Conservation (phyloP, 1,140 invertebrate genomes). For the Drosophila truncata region DNA sequence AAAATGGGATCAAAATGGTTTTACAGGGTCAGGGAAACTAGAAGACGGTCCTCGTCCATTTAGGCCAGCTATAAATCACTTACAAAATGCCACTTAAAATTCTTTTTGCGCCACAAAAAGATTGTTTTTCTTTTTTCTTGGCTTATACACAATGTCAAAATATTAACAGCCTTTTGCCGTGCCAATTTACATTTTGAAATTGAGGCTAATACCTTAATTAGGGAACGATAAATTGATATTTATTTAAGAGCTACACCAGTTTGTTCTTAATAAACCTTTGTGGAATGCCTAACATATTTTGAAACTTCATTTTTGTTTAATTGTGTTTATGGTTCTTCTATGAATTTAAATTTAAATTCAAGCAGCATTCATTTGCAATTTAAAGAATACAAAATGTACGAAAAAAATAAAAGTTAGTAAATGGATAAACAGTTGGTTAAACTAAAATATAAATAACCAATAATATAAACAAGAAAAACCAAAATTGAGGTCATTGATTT, state of each 20-base stretch:
- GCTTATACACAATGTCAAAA: background rate
- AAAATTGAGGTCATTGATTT: background rate
- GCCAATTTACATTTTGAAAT: background rate
- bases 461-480: background rate
- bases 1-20: slow-evolving; percentile 30
- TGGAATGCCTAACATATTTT: too few relatives aligned
- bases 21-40: slow-evolving; percentile 24
- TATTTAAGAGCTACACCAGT: background rate
- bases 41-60: slow-evolving; percentile 13
- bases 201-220: background rate
- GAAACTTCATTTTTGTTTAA: too few relatives aligned
- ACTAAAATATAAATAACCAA: background rate
- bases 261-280: background rate
- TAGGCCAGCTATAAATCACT: slow-evolving; percentile 28
- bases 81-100: slow-evolving; percentile 7
- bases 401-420: background rate
- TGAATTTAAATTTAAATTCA: background rate
- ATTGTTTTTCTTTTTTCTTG: background rate
- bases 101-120: background rate
- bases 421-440: background rate
- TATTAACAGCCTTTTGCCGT: background rate
- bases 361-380: background rate
- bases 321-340: too few relatives aligned
- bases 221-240: background rate
- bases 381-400: background rate